These are phyloP conservation scores for Pteria penguin DNA, from an alignment of 2,888 invertebrate genomes.

Conservation along the genomic window DNA sequence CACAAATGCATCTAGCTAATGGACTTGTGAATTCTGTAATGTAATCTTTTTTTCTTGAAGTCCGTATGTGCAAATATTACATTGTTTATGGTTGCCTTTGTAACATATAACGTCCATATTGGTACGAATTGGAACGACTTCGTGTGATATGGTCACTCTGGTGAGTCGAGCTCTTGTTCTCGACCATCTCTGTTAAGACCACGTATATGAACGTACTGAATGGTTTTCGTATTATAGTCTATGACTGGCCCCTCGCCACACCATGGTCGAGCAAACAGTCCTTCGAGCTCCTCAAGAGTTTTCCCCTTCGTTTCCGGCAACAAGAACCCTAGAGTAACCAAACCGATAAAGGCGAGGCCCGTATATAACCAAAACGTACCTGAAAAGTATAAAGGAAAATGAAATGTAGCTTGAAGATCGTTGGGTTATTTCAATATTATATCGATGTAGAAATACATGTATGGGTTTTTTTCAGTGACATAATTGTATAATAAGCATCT, in stretches of 20 bases:
- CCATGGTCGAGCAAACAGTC: slow-evolving; percentile 79
- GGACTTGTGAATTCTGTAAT: no score
- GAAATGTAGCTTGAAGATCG: no score
- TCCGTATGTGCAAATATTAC: no score
- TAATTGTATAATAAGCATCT: no score
- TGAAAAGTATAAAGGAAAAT: slow-evolving; percentile 49
- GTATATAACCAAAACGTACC: slow-evolving; percentile 83
- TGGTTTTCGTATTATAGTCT: slow-evolving; percentile 74
- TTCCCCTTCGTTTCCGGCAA: slow-evolving; percentile 83
- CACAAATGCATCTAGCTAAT: no score
- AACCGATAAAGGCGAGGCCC: slow-evolving; percentile 78
- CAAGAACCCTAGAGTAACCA: slow-evolving; percentile 79
- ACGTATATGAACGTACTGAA: slow-evolving; percentile 81
- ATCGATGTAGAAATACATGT: no score
- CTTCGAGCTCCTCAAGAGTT: slow-evolving; percentile 82
- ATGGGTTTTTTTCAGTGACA: no score
- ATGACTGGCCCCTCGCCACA: slow-evolving; percentile 59
- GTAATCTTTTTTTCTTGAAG: no score
- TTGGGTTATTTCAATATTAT: no score
- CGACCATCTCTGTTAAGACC: slow-evolving; percentile 80
- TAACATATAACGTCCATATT: no score
- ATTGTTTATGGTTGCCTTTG: no score
- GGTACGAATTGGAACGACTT: not conserved
- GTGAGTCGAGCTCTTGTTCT: slow-evolving; percentile 77
- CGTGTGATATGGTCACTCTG: slow-evolving; percentile 56